Evolutionary conservation across 2,888 invertebrate species (phyloP), one percentile per base, ranked within the genome.

Genomic region (Drosophila aldrichi): DNA sequence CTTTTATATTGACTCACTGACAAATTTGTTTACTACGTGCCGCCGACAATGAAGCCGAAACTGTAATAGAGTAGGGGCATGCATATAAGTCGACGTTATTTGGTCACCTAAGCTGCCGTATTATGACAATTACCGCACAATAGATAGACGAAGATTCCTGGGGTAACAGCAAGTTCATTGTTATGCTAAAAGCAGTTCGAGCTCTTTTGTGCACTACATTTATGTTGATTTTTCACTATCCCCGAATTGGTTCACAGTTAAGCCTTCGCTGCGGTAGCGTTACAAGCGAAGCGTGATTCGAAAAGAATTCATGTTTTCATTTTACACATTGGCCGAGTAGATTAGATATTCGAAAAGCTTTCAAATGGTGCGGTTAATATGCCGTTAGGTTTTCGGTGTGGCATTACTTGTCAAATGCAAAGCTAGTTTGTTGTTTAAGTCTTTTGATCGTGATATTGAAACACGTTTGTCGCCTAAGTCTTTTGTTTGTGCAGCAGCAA

Each of bases 241-340:
- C 51, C 48, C 51, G 59, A 74, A 87, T 72, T 70, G 69, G 70
- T 84, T 84, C 85, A 84, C 88, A 79, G 85, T 84, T 84, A 77
- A 60, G 75, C 78, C 58, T 70, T 57, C 57, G 52, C 59, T 61
- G 64, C 65, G 78, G 80, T 72, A 70, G 81, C 70, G 57, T 72
- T 72, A 64, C 40, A 70, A 70, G 48, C 55, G 58, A 68, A 77
- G 74, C 79, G 81, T 82, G 83, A 86, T 75, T 70, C 52, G 40
- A 67, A 65, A 74, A 20, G 34, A 70, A 70, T 70, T 79, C 87
- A 87, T 87, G 88, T 81, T 81, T 76, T 56, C 62, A 46, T 70
- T 68, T 70, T 49, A 60, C 57, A 32, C 62, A 71, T 74, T 58
- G 66, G 74, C 56, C 60, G 77, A 56, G 78, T 81, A 84, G 77